A percentile compares a stretch with the other conserved stretches of the same genome.
Evolutionary conservation across 2,113 vertebrate species (phyloP).

Genomic region (Willisornis vidua): DNA sequence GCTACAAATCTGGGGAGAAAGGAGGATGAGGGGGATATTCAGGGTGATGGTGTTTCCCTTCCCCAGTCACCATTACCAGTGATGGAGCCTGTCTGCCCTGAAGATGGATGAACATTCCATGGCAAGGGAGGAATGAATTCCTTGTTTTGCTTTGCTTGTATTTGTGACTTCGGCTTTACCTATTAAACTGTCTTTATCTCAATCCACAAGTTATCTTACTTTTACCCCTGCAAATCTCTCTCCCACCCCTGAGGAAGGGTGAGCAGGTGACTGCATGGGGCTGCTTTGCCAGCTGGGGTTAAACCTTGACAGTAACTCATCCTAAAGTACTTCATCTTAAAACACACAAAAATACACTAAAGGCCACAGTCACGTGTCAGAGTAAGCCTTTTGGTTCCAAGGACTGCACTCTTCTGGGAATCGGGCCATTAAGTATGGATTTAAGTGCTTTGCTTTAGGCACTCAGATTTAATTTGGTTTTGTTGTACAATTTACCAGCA

Average conservation of each 20-base stretch:
- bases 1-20: neutral
- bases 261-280: neutral
- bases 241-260: neutral
- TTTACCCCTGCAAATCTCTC: neutral
- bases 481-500: neutral
- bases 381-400: neutral
- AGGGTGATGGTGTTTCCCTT: neutral
- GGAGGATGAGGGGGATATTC: no score
- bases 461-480: conserved; percentile 13
- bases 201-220: neutral
- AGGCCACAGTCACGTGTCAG: neutral
- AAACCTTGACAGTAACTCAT: neutral
- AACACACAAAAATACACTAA: neutral
- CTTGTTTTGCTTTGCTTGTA: neutral
- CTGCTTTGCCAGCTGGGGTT: neutral
- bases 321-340: neutral
- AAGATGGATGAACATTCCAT: neutral
- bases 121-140: neutral
- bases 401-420: neutral
- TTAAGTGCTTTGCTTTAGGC: conserved; percentile 33
- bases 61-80: neutral
- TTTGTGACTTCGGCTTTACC: neutral
- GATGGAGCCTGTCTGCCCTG: neutral
- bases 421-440: conserved; percentile 13
- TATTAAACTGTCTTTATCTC: neutral